Evolutionary conservation across 1,140 invertebrate genomes (phyloP).

Genomic region (Hycleus phaleratus): DNA sequence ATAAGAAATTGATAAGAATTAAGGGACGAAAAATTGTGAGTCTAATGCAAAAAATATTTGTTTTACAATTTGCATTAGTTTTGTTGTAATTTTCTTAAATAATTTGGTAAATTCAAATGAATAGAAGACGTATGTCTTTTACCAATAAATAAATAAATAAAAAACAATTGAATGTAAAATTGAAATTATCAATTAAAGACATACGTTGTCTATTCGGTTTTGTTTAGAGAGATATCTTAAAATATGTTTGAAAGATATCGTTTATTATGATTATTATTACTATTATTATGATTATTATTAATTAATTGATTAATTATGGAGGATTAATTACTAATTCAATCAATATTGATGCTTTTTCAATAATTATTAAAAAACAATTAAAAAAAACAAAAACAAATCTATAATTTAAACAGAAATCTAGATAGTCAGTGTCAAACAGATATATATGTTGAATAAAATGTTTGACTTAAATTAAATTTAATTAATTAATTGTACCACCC

Average conservation of each 20-base stretch:
- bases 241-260: slow-evolving; percentile 23
- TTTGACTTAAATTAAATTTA: slow-evolving; percentile 4
- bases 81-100: slow-evolving; percentile 1
- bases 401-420: background rate
- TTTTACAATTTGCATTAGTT: slow-evolving; percentile 22
- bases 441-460: slow-evolving; percentile 20
- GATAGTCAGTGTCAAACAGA: slow-evolving; percentile 19
- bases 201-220: background rate
- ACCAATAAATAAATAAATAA: background rate
- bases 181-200: too few species aligned
- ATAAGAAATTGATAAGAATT: too few species aligned
- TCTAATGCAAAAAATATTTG: slow-evolving; percentile 22
- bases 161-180: slow-evolving; percentile 3
- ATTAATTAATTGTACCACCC: too few species aligned
- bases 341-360: slow-evolving; percentile 8
- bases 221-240: slow-evolving; percentile 18
- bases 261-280: background rate
- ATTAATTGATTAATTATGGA: background rate
- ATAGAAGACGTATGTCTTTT: background rate
- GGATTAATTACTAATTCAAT: background rate
- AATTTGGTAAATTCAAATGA: background rate
- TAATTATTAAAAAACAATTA: background rate
- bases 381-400: too few species aligned
- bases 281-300: slow-evolving; percentile 6
- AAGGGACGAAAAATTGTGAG: background rate